Conservation (phyloP, 2,888 invertebrate genomes). For the Agrotis segetum region DNA sequence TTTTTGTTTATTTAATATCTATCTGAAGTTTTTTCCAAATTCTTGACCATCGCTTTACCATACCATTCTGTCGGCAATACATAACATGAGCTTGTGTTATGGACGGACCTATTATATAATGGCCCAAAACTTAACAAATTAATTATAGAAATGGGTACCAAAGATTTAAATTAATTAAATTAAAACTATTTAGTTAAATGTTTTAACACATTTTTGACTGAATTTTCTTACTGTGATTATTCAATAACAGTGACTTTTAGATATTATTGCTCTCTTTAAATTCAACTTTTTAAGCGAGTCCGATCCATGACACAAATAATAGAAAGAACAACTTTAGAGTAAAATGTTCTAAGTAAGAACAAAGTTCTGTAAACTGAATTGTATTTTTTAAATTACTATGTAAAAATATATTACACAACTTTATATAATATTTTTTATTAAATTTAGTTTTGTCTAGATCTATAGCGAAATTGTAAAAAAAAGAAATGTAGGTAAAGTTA, state of each 20-base stretch:
- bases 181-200: not conserved
- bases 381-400: slow-evolving; percentile 41
- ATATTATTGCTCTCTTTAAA: not conserved
- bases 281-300: slow-evolving; percentile 21
- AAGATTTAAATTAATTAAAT: not conserved
- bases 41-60: slow-evolving; percentile 77
- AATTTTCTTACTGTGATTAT: slow-evolving; percentile 13
- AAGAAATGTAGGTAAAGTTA: slow-evolving; percentile 49
- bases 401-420: slow-evolving; percentile 25
- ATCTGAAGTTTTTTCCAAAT: slow-evolving; percentile 74
- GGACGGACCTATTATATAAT: slow-evolving; percentile 59
- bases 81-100: slow-evolving; percentile 74
- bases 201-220: slow-evolving; percentile 1
- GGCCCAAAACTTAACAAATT: not conserved
- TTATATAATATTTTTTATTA: slow-evolving; percentile 38
- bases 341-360: slow-evolving; percentile 38
- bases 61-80: slow-evolving; percentile 87
- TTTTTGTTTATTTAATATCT: slow-evolving; percentile 68
- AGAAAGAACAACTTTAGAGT: slow-evolving; percentile 70
- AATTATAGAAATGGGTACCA: not conserved
- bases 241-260: slow-evolving; percentile 8
- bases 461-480: slow-evolving; percentile 38
- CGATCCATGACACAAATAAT: slow-evolving; percentile 61
- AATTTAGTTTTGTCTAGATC: slow-evolving; percentile 48
- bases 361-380: slow-evolving; percentile 49